Evolutionary conservation across 1,140 invertebrate species (phyloP).

Genomic region (Araneus ventricosus): DNA sequence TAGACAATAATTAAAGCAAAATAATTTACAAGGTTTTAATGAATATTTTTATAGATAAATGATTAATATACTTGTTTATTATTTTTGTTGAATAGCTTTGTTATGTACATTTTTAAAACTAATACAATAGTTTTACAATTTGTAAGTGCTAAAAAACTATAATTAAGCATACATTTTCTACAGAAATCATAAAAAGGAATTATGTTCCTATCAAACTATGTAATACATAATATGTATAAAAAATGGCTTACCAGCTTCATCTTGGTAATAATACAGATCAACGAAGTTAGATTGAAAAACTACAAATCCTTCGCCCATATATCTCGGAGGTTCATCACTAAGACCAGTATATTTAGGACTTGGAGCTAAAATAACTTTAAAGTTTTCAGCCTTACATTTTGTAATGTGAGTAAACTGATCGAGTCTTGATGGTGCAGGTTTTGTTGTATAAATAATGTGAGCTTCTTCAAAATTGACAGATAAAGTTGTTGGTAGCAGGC

Average conservation of each 20-base stretch:
- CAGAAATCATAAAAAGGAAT: too few relatives aligned
- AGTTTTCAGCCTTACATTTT: constrained; percentile 96
- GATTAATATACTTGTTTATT: too few relatives aligned
- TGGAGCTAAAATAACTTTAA: constrained; percentile 94
- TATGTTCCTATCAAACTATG: too few relatives aligned
- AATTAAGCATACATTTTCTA: too few relatives aligned
- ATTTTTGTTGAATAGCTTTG: too few relatives aligned
- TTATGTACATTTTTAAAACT: too few relatives aligned
- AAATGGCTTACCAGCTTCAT: constrained; percentile 87
- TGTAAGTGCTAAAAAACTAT: too few relatives aligned
- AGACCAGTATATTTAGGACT: constrained; percentile 96
- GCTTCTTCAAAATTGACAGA: constrained; percentile 96
- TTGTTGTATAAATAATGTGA: constrained; percentile 96
- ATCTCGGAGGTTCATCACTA: constrained; percentile 96
- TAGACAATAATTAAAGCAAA: too few relatives aligned
- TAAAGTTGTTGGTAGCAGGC: constrained; percentile 94
- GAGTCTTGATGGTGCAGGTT: constrained; percentile 93
- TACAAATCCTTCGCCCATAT: constrained; percentile 99
- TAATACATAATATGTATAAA: background rate
- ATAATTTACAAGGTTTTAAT: too few relatives aligned
- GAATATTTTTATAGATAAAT: too few relatives aligned
- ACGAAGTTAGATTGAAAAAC: constrained; percentile 96
- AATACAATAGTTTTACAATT: too few relatives aligned
- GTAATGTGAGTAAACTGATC: constrained; percentile 98
- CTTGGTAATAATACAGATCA: constrained; percentile 97